Conservation (phyloP, 2,797 vertebrate genomes). For the Chelmon rostratus region DNA sequence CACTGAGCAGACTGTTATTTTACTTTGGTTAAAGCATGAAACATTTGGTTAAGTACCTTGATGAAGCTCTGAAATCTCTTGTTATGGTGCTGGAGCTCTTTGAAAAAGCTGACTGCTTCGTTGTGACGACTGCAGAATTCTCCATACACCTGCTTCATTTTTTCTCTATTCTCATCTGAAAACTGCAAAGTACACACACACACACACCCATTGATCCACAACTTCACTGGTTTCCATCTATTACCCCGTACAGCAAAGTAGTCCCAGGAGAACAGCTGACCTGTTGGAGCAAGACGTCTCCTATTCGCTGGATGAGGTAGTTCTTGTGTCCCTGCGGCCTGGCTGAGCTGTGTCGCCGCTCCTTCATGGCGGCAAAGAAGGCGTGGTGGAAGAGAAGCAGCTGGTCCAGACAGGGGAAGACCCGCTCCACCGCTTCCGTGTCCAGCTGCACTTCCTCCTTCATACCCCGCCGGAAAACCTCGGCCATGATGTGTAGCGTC, state of each 20-base stretch:
- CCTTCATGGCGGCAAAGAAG: constrained; percentile 91
- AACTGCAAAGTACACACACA: constrained; percentile 85
- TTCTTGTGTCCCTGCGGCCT: constrained; percentile 86
- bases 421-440: constrained; percentile 88
- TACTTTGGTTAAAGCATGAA: neutral
- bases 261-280: constrained; percentile 66
- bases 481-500: constrained; percentile 95
- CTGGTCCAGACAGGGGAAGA: constrained; percentile 97
- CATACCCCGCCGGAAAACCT: constrained; percentile 96
- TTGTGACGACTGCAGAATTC: constrained; percentile 97
- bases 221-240: accelerated
- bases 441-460: constrained; percentile 94
- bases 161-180: constrained; percentile 92
- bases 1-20: neutral
- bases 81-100: constrained; percentile 95
- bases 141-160: constrained; percentile 94
- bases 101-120: constrained; percentile 94
- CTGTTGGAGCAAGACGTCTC: constrained; percentile 94
- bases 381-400: constrained; percentile 90
- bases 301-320: constrained; percentile 92
- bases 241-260: neutral
- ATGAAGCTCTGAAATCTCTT: constrained; percentile 97
- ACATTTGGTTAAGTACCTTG: constrained; percentile 84
- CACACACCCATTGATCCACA: neutral
- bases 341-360: constrained; percentile 88